Conservation (phyloP, 2,888 invertebrate species). For the Galerucella pusilla region DNA sequence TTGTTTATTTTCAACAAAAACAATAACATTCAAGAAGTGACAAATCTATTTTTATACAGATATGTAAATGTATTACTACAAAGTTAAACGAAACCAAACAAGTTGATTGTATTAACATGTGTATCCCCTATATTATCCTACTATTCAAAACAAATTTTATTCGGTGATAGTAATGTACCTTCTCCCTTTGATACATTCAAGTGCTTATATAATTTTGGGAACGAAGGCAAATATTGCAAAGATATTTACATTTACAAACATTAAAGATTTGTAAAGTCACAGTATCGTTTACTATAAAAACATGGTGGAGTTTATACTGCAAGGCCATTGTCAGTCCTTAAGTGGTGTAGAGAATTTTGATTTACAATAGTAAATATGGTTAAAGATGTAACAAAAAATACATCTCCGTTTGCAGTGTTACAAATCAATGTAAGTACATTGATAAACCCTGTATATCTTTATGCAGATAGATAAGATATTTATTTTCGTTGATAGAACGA, state of each 20-base stretch:
- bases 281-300: too few species aligned
- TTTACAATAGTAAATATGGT: too few species aligned
- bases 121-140: background rate
- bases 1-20: background rate
- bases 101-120: background rate
- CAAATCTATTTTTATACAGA: background rate
- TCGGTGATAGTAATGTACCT: background rate
- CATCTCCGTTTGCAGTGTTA: too few species aligned
- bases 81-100: background rate
- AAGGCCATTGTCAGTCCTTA: too few species aligned
- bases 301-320: too few species aligned
- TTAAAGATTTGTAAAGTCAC: too few species aligned
- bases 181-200: background rate
- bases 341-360: too few species aligned
- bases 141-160: background rate
- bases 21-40: background rate
- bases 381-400: too few species aligned
- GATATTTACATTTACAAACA: too few species aligned
- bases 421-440: too few species aligned
- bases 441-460: background rate
- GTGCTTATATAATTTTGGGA: background rate
- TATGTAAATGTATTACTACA: background rate
- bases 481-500: conserved; percentile 16
- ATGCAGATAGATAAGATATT: background rate
- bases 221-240: background rate